Percentiles rank a stretch among this genome's conserved stretches.
Conservation (phyloP, 2,797 vertebrate species). For the Hapalemur alaotrensis region DNA sequence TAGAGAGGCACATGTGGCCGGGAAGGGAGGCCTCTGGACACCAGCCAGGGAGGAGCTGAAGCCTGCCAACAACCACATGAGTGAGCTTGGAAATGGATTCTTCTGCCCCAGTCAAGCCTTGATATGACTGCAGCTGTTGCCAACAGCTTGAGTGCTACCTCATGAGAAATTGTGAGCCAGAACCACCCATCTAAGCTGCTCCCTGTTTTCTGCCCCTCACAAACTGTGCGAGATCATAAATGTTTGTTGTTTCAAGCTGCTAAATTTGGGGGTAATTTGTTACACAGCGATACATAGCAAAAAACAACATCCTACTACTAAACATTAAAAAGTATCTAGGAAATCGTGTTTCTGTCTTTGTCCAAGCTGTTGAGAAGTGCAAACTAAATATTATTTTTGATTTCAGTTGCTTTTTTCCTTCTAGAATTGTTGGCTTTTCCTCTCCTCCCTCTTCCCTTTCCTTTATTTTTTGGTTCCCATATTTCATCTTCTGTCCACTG, state of each 20-base stretch:
- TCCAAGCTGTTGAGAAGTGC: not conserved
- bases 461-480: not conserved
- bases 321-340: not conserved
- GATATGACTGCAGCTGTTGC: not conserved
- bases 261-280: conserved; percentile 25
- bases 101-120: not conserved
- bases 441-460: not conserved
- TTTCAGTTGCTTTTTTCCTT: not conserved
- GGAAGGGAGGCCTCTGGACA: not conserved
- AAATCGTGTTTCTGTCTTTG: conserved; percentile 2
- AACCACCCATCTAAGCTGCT: not conserved
- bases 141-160: not conserved
- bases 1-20: not conserved
- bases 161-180: not conserved
- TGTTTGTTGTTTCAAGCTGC: conserved; percentile 33
- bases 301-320: conserved; percentile 28
- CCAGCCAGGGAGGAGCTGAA: not conserved
- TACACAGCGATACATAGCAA: conserved; percentile 16
- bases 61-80: not conserved
- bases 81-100: not conserved
- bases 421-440: not conserved
- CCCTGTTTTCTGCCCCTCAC: not conserved
- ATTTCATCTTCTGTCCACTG: not conserved
- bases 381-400: not conserved
- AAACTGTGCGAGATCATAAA: conserved; percentile 27